Evolutionary conservation across 2,888 invertebrate species (phyloP).

Genomic region (Diloba caeruleocephala): DNA sequence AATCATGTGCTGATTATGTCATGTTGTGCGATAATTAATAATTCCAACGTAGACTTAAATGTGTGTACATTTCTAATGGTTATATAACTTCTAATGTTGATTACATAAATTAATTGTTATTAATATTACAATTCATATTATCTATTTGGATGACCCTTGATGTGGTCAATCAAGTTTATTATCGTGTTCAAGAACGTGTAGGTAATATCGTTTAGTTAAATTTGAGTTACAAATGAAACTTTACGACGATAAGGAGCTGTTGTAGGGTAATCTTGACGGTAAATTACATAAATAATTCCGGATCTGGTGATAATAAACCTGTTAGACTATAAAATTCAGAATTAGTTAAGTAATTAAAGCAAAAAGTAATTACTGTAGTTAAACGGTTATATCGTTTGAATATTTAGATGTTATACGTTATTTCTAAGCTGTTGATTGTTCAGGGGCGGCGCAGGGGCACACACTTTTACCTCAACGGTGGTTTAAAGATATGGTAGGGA

Average conservation of each 20-base stretch:
- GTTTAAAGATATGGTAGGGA: too few relatives aligned
- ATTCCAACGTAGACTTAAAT: too few relatives aligned
- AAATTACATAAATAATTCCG: conserved; percentile 50
- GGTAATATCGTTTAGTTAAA: conserved; percentile 19
- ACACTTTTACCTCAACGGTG: too few relatives aligned
- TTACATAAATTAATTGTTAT: conserved; percentile 17
- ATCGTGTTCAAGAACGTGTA: conserved; percentile 10
- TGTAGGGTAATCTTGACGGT: conserved; percentile 36
- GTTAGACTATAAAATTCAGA: conserved; percentile 52
- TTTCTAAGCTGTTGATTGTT: too few relatives aligned
- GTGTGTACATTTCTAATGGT: conserved; percentile 14
- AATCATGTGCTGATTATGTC: too few relatives aligned
- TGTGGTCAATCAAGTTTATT: conserved; percentile 19
- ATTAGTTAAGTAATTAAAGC: conserved; percentile 55
- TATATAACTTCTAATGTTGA: conserved; percentile 15
- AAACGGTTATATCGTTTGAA: conserved; percentile 29
- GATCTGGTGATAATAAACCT: conserved; percentile 50
- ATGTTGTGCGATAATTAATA: too few relatives aligned
- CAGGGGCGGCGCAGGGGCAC: too few relatives aligned
- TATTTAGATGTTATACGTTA: conserved; percentile 15
- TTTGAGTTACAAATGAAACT: conserved; percentile 46
- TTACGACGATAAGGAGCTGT: conserved; percentile 28
- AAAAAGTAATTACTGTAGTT: conserved; percentile 28
- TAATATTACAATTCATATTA: conserved; percentile 13
- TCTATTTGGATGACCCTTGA: conserved; percentile 22